Evolutionary conservation across 2,888 invertebrate genomes (phyloP).

Genomic region (Sarcophaga caerulescens): DNA sequence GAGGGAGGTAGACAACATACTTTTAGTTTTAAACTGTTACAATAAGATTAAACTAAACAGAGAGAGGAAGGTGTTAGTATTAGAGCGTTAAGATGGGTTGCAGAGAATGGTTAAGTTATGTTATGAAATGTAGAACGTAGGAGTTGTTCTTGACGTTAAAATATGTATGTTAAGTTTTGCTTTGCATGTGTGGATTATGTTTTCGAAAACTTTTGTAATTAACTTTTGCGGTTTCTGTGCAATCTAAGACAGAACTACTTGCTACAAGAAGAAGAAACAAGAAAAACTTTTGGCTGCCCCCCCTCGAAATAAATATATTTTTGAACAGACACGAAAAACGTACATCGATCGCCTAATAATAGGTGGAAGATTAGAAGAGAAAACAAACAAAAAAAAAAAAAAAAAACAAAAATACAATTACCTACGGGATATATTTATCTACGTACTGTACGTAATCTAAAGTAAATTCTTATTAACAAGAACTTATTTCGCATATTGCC

Average conservation of each 20-base stretch:
- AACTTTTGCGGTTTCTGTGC: conserved; percentile 51
- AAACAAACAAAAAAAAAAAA: background rate
- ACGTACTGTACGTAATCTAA: too few species aligned
- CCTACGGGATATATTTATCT: too few species aligned
- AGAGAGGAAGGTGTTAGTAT: background rate
- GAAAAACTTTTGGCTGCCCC: background rate
- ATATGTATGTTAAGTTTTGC: background rate
- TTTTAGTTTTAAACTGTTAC: conserved; percentile 19
- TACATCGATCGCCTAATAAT: background rate
- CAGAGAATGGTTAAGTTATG: background rate
- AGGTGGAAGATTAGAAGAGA: background rate
- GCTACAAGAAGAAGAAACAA: background rate
- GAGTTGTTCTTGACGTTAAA: background rate
- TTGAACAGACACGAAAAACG: background rate
- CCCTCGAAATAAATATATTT: too few species aligned
- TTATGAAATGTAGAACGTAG: background rate
- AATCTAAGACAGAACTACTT: background rate
- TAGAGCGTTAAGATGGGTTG: background rate
- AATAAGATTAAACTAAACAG: background rate
- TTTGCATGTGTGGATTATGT: conserved; percentile 16
- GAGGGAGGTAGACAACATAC: background rate
- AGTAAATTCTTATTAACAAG: too few species aligned
- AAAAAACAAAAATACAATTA: too few species aligned
- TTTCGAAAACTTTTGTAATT: conserved; percentile 59
- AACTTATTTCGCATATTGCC: too few species aligned